Base-by-base conservation (phyloP, 2,113 vertebrate species). In the Chroicocephalus ridibundus region DNA sequence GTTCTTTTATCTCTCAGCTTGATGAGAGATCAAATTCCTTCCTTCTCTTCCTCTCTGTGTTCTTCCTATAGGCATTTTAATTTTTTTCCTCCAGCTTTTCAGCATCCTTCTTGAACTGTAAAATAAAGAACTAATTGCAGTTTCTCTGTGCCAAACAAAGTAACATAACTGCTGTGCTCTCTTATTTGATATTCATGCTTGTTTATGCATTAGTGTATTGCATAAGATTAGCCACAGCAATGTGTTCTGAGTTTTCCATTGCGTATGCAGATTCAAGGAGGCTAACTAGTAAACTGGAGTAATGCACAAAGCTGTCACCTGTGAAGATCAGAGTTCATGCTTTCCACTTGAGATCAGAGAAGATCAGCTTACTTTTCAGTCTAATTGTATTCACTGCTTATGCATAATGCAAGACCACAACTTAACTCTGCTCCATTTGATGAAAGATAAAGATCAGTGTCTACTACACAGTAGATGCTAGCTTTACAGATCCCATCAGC, bases 341-440 rank as follows among this genome's bases (percentile, higher is more conserved):
- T 86, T 95, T 80, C 51, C 38, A 34, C 55, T 64, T 51, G 72
- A 92, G 79, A 97, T 92, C 82, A 82, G 84, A 96, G 77, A 71
- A 57, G 65, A 93, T 70, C 6, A 4, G 46, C 69, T 81, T 93
- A 32, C 89, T 96, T 94, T 92, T 70, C 64, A 88, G 54, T 70
- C 64, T 97, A 66, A 94, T 83, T 92, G 79, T 90, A 60, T 62
- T 90, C 90, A 26, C 51, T 88, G 4, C 76, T 96, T 90, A 90
- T 90, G 82, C 71, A 92, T 96, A 92, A 94, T 94, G 79, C 85
- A 95, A 88, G 76, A 78, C 71, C 76, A 82, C 85, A 94, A 70
- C 58, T 86, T 87, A 57, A 69, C 46, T 79, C 36, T 84, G 79
- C 16, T 86, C n/a, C 47, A 4, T 80, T 74, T 88, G 95, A 93